Evolutionary conservation across 2,113 vertebrate species (phyloP), one percentile per base, ranked within the genome.

Genomic region (Thalassarche chlororhynchos): DNA sequence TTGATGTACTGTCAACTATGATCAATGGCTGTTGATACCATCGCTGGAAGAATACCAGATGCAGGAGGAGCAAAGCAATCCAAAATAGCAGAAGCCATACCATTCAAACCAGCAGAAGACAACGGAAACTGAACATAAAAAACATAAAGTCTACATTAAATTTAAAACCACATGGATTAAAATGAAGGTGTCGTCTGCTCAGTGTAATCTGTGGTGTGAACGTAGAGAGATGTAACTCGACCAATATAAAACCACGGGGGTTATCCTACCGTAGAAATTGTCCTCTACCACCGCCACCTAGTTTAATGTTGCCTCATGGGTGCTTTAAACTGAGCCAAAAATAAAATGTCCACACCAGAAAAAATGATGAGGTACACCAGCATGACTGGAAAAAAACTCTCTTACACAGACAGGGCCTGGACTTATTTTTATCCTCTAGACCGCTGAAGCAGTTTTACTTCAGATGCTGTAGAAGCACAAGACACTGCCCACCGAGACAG

Each of bases 211-310:
- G 34, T 11, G 31, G 51, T 12, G n/a, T 9, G 66, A 46, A 2
- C 1, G 8, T 11, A 31, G 42, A 25, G 7, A 71, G 26, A 3
- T 5, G 3, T 1, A 51, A 74, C 14, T 17, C 4, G 0, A 24
- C 9, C 40, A 12, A 38, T 0, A 31, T 3, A 40, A 77, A 57
- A 51, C 40, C 44, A n/a, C 0, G 5, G 2, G 26, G 60, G 6
- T 74, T 31, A 46, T 24, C 34, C 75, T 29, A 3, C n/a, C 6
- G 32, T 9, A 12, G 36, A n/a, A 58, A 12, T 4, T n/a, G 11
- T 71, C 28, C 49, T 54, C 38, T 8, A 1, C 52, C 62, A 15
- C 12, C 3, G 0, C 26, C 52, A 17, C 4, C 36, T 20, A 34
- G 13, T 44, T 52, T 8, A 18, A 29, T 1, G 31, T 24, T 26